phyloP scores from a whole-genome alignment of 2,888 invertebrate species.

The Pseudococcus jackbeardsleyi region DNA sequence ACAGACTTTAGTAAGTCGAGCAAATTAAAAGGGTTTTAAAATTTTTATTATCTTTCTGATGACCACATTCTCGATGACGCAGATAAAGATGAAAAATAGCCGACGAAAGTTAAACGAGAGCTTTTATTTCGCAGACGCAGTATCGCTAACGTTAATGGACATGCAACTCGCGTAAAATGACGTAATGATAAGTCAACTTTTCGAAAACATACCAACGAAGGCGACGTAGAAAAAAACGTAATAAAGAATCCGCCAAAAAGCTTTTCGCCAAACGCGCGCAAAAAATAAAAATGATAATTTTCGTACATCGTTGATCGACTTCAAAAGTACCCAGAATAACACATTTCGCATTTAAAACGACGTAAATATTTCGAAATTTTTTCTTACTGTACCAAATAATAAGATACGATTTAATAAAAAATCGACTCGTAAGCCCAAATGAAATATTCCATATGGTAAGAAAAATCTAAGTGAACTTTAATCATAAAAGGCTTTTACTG shows the following conservation, averaged over 20 bases:
- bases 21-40: not conserved
- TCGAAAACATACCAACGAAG: not conserved
- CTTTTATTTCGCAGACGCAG: not conserved
- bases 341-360: not conserved
- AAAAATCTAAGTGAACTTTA: not conserved
- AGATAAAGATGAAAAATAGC: constrained; percentile 1
- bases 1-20: not conserved
- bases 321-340: not conserved
- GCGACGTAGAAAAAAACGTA: not conserved
- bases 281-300: not conserved
- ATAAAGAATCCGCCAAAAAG: not conserved
- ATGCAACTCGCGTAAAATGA: not conserved
- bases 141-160: not conserved
- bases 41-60: not conserved
- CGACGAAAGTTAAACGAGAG: not conserved
- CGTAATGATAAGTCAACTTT: constrained; percentile 7
- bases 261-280: not conserved
- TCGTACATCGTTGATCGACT: not conserved
- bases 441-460: not conserved
- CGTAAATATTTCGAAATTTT: not conserved
- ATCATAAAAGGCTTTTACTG: constrained; percentile 15
- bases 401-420: not conserved
- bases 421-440: not conserved
- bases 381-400: not conserved
- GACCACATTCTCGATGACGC: not conserved